Base-by-base conservation (phyloP, 2,888 invertebrate genomes). In the Rhagonycha fulva region DNA sequence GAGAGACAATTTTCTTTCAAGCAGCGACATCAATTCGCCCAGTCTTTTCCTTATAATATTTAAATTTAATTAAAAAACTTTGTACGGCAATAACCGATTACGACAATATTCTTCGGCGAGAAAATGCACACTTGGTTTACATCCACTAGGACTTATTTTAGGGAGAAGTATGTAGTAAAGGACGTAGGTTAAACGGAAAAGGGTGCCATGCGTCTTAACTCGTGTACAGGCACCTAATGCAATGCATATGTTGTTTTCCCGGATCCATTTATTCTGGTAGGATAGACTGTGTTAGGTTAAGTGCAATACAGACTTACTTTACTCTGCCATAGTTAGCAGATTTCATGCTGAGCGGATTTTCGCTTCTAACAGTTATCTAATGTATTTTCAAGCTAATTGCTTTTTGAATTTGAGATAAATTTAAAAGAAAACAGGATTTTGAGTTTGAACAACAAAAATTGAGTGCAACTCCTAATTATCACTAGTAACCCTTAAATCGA, bases 191-290 rank as follows among this genome's bases (percentile, higher is more conserved):
- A 66, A 72, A 14, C 68, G 62, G 61, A 71, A 70, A 14, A 24
- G 24, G 14, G 66, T 19, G 68, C 32, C 67, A 76, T 74, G 68
- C 68, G 76, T 77, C 76, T 77, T 77, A 77, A 74, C 76, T 77
- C 71, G 69, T 71, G 72, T 72, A 74, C 74, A 63, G 63, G 24
- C 68, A 62, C 68, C 83, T 86, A 86, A 86, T 86, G 86, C 85
- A 85, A 86, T 84, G 85, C 86, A 86, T 86, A 85, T 86, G 86
- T 86, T 86, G 85, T 85, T 86, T 85, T 86, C 86, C 85, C 84
- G 85, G 83, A 86, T 85, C 85, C 86, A 85, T 86, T 85, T 85
- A 85, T 85, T 83, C 84, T 85, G 85, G 83, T 85, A 85, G 84
- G 84, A 82, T 82, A 84, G 82, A 74, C 78, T 85, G 82, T 85